phyloP scores from a whole-genome alignment of 30 jellyfish, hydroid and myxozoan genomes.

The Chironex yamaguchii region DNA sequence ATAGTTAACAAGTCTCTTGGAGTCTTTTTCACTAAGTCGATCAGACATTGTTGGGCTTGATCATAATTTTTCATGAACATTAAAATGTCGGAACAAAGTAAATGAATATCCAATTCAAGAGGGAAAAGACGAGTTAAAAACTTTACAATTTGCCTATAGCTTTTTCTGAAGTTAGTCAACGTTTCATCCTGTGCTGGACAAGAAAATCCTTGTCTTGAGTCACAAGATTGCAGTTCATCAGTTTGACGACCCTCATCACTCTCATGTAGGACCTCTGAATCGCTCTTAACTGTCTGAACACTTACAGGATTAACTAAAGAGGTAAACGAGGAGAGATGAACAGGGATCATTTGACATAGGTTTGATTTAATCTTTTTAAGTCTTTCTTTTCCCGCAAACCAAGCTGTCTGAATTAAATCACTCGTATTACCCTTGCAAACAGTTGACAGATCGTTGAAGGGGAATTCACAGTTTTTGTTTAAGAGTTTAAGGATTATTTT shows the following conservation, averaged over 20 bases:
- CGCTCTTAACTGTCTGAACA: background rate
- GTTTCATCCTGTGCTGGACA: background rate
- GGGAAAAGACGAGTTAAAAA: constrained; percentile 50
- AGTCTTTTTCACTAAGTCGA: constrained; percentile 38
- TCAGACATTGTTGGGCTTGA: constrained; percentile 80
- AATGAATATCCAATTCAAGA: constrained; percentile 49
- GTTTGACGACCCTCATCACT: background rate
- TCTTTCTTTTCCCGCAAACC: background rate
- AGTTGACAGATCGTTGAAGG: constrained; percentile 46
- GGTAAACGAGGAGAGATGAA: background rate
- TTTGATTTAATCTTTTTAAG: background rate
- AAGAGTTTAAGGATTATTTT: background rate
- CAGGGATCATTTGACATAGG: background rate
- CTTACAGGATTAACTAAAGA: background rate
- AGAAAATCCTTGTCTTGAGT: too few relatives aligned
- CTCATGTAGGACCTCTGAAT: background rate
- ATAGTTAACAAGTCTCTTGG: constrained; percentile 83
- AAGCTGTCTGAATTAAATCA: constrained; percentile 1
- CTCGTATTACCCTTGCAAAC: constrained; percentile 61
- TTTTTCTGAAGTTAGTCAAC: constrained; percentile 43
- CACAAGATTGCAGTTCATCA: too few relatives aligned
- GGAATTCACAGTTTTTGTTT: constrained; percentile 26
- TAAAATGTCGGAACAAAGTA: constrained; percentile 37
- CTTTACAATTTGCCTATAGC: constrained; percentile 25
- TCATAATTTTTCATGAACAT: constrained; percentile 32